Conservation (phyloP, 2,113 vertebrate genomes). For the Neoarius graeffei region DNA sequence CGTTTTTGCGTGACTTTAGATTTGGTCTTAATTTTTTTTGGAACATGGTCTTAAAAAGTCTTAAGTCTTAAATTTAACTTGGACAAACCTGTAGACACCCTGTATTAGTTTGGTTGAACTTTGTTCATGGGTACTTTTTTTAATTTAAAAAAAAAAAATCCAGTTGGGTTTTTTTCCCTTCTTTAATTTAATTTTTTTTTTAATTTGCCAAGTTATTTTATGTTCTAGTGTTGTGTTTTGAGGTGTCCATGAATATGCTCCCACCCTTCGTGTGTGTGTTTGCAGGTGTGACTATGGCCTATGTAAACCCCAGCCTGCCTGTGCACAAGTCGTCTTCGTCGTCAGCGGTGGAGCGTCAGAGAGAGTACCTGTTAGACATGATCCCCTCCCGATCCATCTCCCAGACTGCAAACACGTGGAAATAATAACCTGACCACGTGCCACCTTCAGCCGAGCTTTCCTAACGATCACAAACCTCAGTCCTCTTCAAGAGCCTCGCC, state of each 20-base stretch:
- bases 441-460: constrained; percentile 1
- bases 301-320: constrained; percentile 85
- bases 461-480: background rate
- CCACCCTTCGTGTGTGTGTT: background rate
- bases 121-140: background rate
- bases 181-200: no score
- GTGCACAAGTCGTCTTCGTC: constrained; percentile 85
- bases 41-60: no score
- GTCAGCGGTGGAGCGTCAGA: constrained; percentile 88
- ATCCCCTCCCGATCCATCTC: constrained; percentile 93
- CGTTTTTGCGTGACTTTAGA: no score
- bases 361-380: constrained; percentile 96
- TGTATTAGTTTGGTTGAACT: background rate
- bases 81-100: no score
- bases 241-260: constrained; percentile 1
- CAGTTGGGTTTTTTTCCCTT: no score
- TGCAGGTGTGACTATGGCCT: constrained; percentile 88
- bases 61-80: no score
- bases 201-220: background rate
- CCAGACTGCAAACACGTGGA: constrained; percentile 92
- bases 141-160: no score
- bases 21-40: no score
- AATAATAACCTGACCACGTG: constrained; percentile 79
- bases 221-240: background rate
- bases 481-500: constrained; percentile 13